Evolutionary conservation across 2,888 invertebrate species (phyloP).

Genomic region (Timema podura): DNA sequence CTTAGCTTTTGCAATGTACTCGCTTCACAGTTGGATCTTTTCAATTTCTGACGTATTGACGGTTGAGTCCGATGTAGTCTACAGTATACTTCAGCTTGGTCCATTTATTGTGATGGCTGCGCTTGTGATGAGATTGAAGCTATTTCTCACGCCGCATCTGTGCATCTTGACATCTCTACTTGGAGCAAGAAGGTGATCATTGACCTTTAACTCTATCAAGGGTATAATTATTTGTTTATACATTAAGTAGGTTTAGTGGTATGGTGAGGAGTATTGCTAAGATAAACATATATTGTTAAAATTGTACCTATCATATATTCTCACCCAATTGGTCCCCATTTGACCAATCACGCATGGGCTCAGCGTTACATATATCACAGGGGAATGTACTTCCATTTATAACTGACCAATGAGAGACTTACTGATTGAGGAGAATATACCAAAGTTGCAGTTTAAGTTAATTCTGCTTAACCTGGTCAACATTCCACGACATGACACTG

Average conservation of each 20-base stretch:
- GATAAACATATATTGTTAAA: background rate
- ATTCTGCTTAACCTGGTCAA: no score
- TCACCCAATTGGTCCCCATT: conserved; percentile 9
- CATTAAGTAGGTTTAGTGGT: background rate
- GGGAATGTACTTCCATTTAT: no score
- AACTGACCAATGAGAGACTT: no score
- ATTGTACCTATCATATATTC: no score
- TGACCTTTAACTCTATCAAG: background rate
- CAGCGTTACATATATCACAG: no score
- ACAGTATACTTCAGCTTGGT: conserved; percentile 65
- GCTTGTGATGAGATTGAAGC: conserved; percentile 71
- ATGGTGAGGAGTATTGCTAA: background rate
- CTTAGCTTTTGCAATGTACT: conserved; percentile 44
- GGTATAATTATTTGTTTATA: background rate
- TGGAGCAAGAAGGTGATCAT: conserved; percentile 47
- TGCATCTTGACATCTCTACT: conserved; percentile 68
- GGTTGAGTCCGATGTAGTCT: conserved; percentile 58
- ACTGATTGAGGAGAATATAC: no score
- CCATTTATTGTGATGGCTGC: conserved; percentile 70
- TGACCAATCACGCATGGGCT: background rate
- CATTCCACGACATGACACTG: no score
- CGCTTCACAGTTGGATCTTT: conserved; percentile 39
- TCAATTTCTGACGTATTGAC: no score
- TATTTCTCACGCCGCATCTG: conserved; percentile 73
- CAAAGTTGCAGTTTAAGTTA: no score